Conservation (phyloP, 2,888 invertebrate species). For the Phorcus lineatus region DNA sequence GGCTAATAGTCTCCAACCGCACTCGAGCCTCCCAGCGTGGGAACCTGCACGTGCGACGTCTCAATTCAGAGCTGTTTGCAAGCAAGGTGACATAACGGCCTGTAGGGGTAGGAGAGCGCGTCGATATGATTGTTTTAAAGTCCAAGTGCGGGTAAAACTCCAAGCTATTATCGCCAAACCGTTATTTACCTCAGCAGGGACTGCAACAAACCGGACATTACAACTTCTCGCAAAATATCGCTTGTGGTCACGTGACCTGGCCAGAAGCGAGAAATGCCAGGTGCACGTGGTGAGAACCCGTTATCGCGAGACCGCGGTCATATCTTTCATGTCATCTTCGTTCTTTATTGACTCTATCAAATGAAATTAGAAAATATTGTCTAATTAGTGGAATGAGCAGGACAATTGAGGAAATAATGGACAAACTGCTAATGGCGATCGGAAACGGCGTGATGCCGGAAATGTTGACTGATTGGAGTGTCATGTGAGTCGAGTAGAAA, state of each 20-base stretch:
- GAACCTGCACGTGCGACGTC: neutral
- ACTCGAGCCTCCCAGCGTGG: neutral
- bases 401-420: constrained; percentile 23
- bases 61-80: neutral
- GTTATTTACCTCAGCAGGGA: constrained; percentile 9
- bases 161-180: constrained; percentile 8
- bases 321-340: constrained; percentile 5
- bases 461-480: constrained; percentile 8
- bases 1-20: no score
- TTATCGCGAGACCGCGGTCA: neutral
- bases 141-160: constrained; percentile 5
- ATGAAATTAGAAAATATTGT: constrained; percentile 21
- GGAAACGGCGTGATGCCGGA: neutral
- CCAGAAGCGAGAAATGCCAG: neutral
- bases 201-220: neutral
- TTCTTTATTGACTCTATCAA: constrained; percentile 19
- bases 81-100: neutral
- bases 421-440: constrained; percentile 7
- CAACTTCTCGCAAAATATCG: neutral
- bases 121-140: neutral
- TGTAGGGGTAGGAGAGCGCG: neutral
- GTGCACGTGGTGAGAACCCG: neutral
- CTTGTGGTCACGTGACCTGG: neutral
- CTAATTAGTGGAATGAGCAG: constrained; percentile 15
- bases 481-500: neutral